These are phyloP conservation scores for Charanyca ferruginea DNA, from an alignment of 2,888 invertebrate genomes.

Conservation along the genomic window DNA sequence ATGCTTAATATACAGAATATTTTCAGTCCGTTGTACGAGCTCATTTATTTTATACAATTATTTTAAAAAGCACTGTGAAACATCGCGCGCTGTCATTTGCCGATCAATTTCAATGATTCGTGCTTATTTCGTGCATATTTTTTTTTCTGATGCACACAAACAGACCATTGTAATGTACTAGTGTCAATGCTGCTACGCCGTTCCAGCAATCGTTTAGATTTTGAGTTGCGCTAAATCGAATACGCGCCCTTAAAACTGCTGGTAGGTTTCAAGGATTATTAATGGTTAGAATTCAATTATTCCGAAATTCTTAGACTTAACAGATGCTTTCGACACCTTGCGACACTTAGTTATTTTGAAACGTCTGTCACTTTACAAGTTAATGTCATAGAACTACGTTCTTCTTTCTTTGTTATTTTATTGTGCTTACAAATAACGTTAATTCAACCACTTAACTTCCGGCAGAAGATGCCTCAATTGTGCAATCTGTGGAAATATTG, in stretches of 20 bases:
- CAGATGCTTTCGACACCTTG: constrained; percentile 35
- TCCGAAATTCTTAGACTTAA: background rate
- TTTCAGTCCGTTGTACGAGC: no score
- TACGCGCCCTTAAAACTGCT: background rate
- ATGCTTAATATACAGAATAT: no score
- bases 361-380: constrained; percentile 11
- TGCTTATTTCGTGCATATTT: no score
- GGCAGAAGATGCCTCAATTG: constrained; percentile 55
- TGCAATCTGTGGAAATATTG: constrained; percentile 55
- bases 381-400: constrained; percentile 17
- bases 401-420: constrained; percentile 8
- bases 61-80: no score
- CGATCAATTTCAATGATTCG: no score
- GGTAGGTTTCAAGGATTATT: background rate
- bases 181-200: no score
- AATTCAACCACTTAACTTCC: constrained; percentile 59
- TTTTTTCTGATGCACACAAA: no score
- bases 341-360: background rate
- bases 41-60: no score
- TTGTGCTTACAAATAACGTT: constrained; percentile 17
- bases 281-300: background rate
- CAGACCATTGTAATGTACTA: no score
- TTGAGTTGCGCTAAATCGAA: no score
- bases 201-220: no score
- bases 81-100: no score